A percentile compares a stretch with the other conserved stretches of the same genome.
Conservation (phyloP, 2,797 vertebrate species). For the Microcaecilia unicolor region DNA sequence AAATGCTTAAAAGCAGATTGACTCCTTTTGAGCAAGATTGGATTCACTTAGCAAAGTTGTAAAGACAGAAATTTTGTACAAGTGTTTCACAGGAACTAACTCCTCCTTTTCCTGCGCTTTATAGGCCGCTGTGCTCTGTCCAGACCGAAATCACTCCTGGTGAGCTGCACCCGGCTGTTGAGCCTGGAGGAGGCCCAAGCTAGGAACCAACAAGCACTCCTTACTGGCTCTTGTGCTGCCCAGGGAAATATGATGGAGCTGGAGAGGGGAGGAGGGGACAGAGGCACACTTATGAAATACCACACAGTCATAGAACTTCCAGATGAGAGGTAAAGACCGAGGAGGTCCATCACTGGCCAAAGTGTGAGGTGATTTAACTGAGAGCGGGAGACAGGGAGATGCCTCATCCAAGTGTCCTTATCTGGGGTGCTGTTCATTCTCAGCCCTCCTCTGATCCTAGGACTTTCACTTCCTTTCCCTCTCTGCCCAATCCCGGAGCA, state of each 20-base stretch:
- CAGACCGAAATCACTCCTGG: slow-evolving; percentile 63
- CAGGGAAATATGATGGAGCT: slow-evolving; percentile 18
- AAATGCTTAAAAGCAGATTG: no score
- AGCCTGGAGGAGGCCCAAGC: slow-evolving; percentile 70
- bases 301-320: slow-evolving; percentile 43
- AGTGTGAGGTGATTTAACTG: neutral
- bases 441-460: no score
- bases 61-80: no score
- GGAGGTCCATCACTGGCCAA: neutral
- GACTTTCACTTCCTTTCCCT: no score
- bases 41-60: no score
- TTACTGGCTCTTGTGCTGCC: slow-evolving; percentile 4
- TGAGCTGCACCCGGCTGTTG: slow-evolving; percentile 47
- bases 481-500: no score
- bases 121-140: slow-evolving; percentile 58
- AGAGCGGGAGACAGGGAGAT: neutral
- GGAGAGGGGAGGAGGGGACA: slow-evolving; percentile 18
- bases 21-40: no score
- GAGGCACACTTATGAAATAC: slow-evolving; percentile 23
- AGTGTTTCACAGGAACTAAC: no score
- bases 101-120: no score
- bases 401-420: no score
- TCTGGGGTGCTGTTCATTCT: no score
- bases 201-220: slow-evolving; percentile 56
- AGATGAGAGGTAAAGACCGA: slow-evolving; percentile 36